Conservation (phyloP, 2,113 vertebrate species). For the Pedionomus torquatus region DNA sequence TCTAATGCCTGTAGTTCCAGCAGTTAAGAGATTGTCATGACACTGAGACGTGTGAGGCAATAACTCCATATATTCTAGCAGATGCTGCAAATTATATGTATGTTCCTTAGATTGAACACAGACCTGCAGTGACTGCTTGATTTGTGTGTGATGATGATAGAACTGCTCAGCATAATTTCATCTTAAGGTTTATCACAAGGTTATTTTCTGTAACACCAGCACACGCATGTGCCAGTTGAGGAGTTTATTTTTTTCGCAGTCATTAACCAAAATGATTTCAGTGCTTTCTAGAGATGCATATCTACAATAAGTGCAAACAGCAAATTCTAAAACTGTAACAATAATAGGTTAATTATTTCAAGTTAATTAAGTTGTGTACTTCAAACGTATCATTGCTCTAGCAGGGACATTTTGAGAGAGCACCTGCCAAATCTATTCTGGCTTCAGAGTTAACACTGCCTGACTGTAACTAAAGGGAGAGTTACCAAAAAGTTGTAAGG, state of each 20-base stretch:
- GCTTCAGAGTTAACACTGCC: background rate
- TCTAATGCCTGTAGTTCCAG: background rate
- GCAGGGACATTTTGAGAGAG: background rate
- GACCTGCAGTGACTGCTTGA: background rate
- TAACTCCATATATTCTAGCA: background rate
- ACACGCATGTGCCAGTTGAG: background rate
- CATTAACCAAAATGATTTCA: background rate
- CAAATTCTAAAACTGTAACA: background rate
- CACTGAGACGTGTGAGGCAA: background rate
- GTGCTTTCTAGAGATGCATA: background rate
- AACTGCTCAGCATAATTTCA: background rate
- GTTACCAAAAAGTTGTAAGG: background rate
- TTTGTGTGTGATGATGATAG: background rate
- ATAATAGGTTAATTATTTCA: background rate
- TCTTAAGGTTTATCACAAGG: background rate
- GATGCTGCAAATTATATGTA: background rate
- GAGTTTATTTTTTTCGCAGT: background rate
- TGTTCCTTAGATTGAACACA: background rate
- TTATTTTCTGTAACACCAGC: background rate
- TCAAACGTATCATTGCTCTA: background rate
- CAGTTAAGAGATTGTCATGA: background rate
- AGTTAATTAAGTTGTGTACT: background rate
- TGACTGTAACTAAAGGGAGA: background rate
- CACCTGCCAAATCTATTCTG: background rate
- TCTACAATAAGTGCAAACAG: background rate